phyloP scores from a whole-genome alignment of 2,113 vertebrate genomes.

The Callorhinus ursinus region DNA sequence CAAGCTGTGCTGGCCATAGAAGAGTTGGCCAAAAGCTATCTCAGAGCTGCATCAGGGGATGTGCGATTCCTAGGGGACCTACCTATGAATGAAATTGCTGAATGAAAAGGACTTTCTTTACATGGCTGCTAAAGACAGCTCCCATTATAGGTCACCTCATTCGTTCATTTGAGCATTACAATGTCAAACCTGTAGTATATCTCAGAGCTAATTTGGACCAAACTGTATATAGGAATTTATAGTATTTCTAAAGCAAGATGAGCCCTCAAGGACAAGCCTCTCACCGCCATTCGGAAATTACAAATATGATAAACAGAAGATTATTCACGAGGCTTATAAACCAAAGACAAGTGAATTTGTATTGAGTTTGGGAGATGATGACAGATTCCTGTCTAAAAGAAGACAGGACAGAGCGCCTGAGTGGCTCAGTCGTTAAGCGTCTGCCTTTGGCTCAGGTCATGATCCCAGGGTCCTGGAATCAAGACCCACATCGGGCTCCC shows the following conservation, averaged over 20 bases:
- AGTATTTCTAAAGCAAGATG: conserved; percentile 85
- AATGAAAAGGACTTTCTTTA: neutral
- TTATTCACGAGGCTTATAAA: neutral
- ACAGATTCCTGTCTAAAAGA: conserved; percentile 88
- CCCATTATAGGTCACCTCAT: conserved; percentile 91
- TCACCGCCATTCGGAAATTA: conserved; percentile 92
- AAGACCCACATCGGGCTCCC: no score
- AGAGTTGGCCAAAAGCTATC: neutral
- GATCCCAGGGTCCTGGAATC: no score
- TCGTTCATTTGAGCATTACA: conserved; percentile 91
- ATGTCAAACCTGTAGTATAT: conserved; percentile 91
- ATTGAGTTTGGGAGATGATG: conserved; percentile 93
- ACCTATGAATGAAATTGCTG: neutral
- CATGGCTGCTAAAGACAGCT: conserved; percentile 82
- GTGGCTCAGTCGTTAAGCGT: no score
- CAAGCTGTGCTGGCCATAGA: neutral
- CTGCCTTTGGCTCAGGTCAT: no score
- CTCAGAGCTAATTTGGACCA: conserved; percentile 88
- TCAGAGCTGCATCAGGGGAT: neutral
- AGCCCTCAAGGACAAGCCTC: conserved; percentile 86
- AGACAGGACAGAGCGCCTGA: conserved; percentile 75
- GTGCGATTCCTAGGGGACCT: neutral
- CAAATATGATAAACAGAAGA: conserved; percentile 87
- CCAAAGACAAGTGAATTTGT: conserved; percentile 92
- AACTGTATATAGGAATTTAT: conserved; percentile 89